These are phyloP conservation scores for Microctonus brassicae DNA, from an alignment of 2,888 invertebrate genomes.

Conservation along the genomic window DNA sequence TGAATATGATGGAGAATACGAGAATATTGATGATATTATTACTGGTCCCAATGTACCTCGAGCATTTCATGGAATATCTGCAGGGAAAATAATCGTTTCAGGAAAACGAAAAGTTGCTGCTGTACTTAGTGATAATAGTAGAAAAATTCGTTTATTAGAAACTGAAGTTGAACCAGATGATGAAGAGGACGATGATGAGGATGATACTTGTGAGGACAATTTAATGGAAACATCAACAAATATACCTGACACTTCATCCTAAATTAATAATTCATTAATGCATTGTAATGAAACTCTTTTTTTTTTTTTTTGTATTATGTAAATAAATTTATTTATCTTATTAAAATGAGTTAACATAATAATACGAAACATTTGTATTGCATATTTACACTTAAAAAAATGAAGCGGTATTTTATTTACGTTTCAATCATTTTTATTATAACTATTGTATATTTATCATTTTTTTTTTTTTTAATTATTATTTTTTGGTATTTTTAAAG, in stretches of 20 bases:
- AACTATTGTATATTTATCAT: background rate
- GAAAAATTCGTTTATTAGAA: conserved; percentile 88
- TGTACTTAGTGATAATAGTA: conserved; percentile 82
- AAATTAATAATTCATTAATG: background rate
- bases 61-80: conserved; percentile 61
- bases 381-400: background rate
- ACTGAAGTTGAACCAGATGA: conserved; percentile 94
- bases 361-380: background rate
- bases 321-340: background rate
- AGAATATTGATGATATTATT: conserved; percentile 57
- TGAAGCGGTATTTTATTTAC: background rate
- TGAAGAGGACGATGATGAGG: conserved; percentile 82
- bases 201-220: conserved; percentile 55
- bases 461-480: background rate
- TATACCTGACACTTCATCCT: background rate
- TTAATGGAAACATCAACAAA: conserved; percentile 2
- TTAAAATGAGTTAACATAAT: background rate
- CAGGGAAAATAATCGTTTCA: conserved; percentile 83
- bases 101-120: conserved; percentile 88
- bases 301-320: background rate
- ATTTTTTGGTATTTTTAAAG: no score
- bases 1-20: conserved; percentile 44
- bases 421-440: background rate
- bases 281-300: background rate
- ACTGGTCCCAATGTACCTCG: conserved; percentile 56